phyloP scores from a whole-genome alignment of 2,888 invertebrate genomes.

The Sinohyriopsis cumingii region DNA sequence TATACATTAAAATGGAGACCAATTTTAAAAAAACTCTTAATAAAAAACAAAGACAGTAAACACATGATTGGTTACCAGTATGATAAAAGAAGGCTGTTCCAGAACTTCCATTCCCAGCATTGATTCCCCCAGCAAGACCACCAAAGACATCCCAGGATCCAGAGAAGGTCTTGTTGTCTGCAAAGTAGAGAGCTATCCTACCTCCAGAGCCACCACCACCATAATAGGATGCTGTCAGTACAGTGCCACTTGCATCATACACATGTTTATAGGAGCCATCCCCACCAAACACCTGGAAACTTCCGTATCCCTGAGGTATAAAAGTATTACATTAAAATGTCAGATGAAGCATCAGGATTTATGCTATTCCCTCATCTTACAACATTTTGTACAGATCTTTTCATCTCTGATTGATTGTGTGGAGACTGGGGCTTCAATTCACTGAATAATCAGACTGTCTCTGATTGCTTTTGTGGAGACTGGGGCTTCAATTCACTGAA shows the following conservation, averaged over 20 bases:
- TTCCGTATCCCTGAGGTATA: slow-evolving; percentile 50
- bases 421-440: no score
- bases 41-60: not conserved
- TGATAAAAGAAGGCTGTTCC: slow-evolving; percentile 59
- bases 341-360: not conserved
- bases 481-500: no score
- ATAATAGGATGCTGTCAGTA: not conserved
- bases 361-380: no score
- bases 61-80: slow-evolving; percentile 35
- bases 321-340: not conserved
- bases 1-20: no score
- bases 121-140: slow-evolving; percentile 29
- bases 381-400: no score
- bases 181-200: slow-evolving; percentile 54
- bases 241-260: no score
- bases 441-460: no score
- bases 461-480: no score
- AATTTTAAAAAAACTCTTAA: no score
- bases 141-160: slow-evolving; percentile 54
- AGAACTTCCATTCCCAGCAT: slow-evolving; percentile 49
- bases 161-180: slow-evolving; percentile 51
- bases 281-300: slow-evolving; percentile 52
- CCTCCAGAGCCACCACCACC: slow-evolving; percentile 55
- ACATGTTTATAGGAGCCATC: slow-evolving; percentile 25
- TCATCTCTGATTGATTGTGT: no score